Base-by-base conservation (phyloP, 2,888 invertebrate species). In the Spodoptera littoralis region DNA sequence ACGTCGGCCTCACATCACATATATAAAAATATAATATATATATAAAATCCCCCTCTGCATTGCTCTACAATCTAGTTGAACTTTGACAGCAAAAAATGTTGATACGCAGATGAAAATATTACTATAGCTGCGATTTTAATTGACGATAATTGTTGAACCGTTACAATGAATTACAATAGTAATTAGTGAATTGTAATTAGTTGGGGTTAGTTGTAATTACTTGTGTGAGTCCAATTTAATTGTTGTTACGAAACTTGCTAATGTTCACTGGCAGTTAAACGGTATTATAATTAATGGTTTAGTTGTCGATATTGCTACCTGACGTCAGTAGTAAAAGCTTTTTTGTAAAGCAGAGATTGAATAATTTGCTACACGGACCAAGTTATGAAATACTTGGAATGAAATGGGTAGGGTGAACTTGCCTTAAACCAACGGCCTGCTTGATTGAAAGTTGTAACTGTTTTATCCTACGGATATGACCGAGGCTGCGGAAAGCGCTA, bases 161-260 rank as follows among this genome's bases (percentile, higher is more conserved):
- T 77, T 81, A 81, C 57, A 22, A 72, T 68, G 65, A 62, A 63
- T 71, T 76, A 71, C 63, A 69, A 52, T 67, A 6, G 75, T 69
- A 77, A 79, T 79, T 77, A 76, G 65, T 76, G 67, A 73, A 71
- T 73, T 72, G 57, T 72, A 77, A 74, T 76, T 59, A 62, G 50
- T 49, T 52, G 4, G 47, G 50, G 50, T 58, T 57, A 64, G 53
- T 42, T 51, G 53, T 78, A 73, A 78, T 81, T 81, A 73, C 42
- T 53, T 36, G 50, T 56, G 52, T 50, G 52, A 51, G 70, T 63
- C 44, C 58, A 44, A 64, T 73, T 60, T 78, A 66, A 75, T 81
- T 73, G 66, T 73, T 65, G 67, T 80, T 76, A 66, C 53, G 66
- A 43, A 79, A 79, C 48, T 59, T 48, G 45, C 49, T 70, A 73